Evolutionary conservation across 1,140 invertebrate genomes (phyloP).

Genomic region (Rhagoletis pomonella): DNA sequence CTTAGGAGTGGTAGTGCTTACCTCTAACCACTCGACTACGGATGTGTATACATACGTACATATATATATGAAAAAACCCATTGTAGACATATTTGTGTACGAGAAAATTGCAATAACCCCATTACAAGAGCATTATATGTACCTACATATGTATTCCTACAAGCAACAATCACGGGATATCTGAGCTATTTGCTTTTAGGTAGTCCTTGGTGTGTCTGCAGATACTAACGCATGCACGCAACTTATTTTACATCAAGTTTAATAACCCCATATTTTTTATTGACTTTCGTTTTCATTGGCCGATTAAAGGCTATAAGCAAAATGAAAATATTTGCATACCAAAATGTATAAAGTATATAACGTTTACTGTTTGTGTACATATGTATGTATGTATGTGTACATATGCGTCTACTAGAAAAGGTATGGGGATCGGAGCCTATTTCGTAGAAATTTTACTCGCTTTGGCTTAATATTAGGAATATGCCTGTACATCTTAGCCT

Average conservation of each 20-base stretch:
- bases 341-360: too few species aligned
- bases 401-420: too few species aligned
- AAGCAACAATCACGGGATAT: not conserved
- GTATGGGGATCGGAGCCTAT: too few species aligned
- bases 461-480: too few species aligned
- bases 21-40: too few species aligned
- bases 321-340: too few species aligned
- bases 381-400: too few species aligned
- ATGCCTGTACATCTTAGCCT: too few species aligned
- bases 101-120: constrained; percentile 13
- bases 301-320: not conserved
- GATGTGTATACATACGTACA: not conserved
- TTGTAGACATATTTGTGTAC: not conserved
- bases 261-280: not conserved
- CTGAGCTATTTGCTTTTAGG: not conserved
- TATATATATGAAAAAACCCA: not conserved
- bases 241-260: not conserved
- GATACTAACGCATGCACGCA: not conserved
- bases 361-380: too few species aligned
- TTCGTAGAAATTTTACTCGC: too few species aligned
- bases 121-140: not conserved
- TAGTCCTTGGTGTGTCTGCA: not conserved
- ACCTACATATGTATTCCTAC: not conserved
- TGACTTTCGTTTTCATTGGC: not conserved
- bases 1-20: too few species aligned